Evolutionary conservation across 2,888 invertebrate genomes (phyloP).

Genomic region (Agriopis marginaria): DNA sequence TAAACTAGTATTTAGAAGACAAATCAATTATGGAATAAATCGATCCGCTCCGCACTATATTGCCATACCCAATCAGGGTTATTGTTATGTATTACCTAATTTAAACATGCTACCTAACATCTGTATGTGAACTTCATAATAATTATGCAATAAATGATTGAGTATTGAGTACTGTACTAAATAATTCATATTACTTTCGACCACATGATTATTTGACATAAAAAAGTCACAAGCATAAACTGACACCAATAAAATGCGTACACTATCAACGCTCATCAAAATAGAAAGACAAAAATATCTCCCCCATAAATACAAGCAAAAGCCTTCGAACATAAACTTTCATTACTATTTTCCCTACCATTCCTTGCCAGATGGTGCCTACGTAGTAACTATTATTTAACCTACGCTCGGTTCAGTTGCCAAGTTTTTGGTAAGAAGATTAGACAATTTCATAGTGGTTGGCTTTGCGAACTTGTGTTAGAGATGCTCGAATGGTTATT

Average conservation of each 20-base stretch:
- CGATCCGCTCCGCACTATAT: too few relatives aligned
- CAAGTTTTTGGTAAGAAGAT: constrained; percentile 32
- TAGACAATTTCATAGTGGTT: constrained; percentile 35
- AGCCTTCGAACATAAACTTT: constrained; percentile 25
- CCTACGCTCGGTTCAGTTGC: constrained; percentile 16
- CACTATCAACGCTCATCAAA: constrained; percentile 4
- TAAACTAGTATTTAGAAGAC: too few relatives aligned
- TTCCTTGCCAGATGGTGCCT: constrained; percentile 38
- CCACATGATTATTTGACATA: neutral
- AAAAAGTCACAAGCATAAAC: neutral
- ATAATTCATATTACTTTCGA: too few relatives aligned
- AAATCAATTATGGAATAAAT: too few relatives aligned
- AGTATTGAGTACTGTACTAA: too few relatives aligned
- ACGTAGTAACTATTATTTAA: constrained; percentile 1
- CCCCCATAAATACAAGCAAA: constrained; percentile 17
- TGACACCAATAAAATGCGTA: constrained; percentile 5
- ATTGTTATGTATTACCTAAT: too few relatives aligned
- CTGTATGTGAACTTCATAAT: too few relatives aligned
- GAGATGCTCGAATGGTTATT: constrained; percentile 25
- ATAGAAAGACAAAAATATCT: constrained; percentile 9
- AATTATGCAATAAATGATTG: too few relatives aligned
- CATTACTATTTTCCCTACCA: constrained; percentile 35
- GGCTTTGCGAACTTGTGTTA: constrained; percentile 15
- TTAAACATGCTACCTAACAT: too few relatives aligned
- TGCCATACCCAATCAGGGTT: too few relatives aligned